Conservation (phyloP, 2,888 invertebrate genomes). For the Pachymerium ferrugineum region DNA sequence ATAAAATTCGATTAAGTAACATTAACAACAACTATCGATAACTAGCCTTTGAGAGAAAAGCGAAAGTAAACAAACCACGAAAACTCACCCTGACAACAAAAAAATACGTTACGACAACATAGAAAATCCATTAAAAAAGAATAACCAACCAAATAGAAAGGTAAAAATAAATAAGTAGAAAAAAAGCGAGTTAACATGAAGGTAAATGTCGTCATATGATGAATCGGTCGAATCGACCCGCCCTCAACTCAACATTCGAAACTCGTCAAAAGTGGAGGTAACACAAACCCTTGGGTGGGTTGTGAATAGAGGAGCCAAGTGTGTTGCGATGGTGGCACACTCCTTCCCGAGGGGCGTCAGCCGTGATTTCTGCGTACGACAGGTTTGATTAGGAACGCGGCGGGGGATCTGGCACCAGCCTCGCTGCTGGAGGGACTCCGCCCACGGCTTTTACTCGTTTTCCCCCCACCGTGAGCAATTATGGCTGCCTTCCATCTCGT, state of each 20-base stretch:
- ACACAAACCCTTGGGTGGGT: neutral
- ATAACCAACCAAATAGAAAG: no score
- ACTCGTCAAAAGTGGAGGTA: constrained; percentile 6
- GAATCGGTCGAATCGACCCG: neutral
- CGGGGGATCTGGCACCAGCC: constrained; percentile 15
- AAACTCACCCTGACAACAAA: neutral
- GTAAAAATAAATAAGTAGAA: no score
- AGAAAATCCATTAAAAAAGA: neutral
- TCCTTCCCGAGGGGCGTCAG: constrained; percentile 11
- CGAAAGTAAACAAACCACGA: neutral
- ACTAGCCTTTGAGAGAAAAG: neutral
- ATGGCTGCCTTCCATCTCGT: constrained; percentile 12
- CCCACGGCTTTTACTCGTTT: constrained; percentile 12
- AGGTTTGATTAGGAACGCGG: constrained; percentile 13
- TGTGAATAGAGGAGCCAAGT: neutral
- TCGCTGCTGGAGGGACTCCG: constrained; percentile 11
- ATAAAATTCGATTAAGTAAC: neutral
- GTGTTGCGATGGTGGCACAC: neutral
- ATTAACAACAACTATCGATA: constrained; percentile 1
- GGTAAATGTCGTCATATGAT: neutral
- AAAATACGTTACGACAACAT: neutral
- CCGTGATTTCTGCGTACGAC: constrained; percentile 17
- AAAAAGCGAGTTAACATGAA: no score
- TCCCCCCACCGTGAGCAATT: constrained; percentile 6
- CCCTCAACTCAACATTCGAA: constrained; percentile 12